These are phyloP conservation scores for Parapsyche elsis DNA, from an alignment of 1,140 invertebrate genomes.

Conservation along the genomic window DNA sequence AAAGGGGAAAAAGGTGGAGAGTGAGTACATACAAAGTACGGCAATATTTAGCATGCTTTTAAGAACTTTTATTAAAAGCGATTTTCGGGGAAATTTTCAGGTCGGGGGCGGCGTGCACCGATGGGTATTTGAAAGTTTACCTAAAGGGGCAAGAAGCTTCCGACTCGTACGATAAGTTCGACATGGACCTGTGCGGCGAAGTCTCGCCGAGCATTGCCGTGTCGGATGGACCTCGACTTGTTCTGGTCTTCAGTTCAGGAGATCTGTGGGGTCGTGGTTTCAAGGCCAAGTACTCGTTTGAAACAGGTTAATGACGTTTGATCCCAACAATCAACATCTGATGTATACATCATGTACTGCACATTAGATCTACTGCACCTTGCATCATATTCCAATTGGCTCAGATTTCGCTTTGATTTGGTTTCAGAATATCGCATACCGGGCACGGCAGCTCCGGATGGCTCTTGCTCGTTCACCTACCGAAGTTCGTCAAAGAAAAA, in stretches of 20 bases:
- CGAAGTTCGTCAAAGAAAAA: conserved; percentile 84
- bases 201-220: conserved; percentile 77
- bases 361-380: background rate
- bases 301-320: conserved; percentile 76
- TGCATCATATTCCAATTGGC: too few species aligned
- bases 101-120: conserved; percentile 76
- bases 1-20: conserved; percentile 76
- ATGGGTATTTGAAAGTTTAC: conserved; percentile 92
- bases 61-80: background rate
- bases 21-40: conserved; percentile 65
- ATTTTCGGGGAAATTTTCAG: conserved; percentile 34
- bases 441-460: conserved; percentile 91
- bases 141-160: conserved; percentile 93
- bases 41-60: background rate
- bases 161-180: conserved; percentile 92
- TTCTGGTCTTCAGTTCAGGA: conserved; percentile 93
- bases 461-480: conserved; percentile 92
- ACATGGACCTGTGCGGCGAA: conserved; percentile 91
- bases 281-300: conserved; percentile 90
- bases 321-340: background rate
- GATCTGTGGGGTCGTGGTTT: conserved; percentile 90
- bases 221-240: conserved; percentile 91
- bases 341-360: background rate
- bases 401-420: conserved; percentile 7
- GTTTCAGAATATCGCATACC: conserved; percentile 87